A percentile compares a stretch with the other conserved stretches of the same genome.
Evolutionary conservation across 2,113 vertebrate species (phyloP).

Genomic region (Ptilorrhoa leucosticta): DNA sequence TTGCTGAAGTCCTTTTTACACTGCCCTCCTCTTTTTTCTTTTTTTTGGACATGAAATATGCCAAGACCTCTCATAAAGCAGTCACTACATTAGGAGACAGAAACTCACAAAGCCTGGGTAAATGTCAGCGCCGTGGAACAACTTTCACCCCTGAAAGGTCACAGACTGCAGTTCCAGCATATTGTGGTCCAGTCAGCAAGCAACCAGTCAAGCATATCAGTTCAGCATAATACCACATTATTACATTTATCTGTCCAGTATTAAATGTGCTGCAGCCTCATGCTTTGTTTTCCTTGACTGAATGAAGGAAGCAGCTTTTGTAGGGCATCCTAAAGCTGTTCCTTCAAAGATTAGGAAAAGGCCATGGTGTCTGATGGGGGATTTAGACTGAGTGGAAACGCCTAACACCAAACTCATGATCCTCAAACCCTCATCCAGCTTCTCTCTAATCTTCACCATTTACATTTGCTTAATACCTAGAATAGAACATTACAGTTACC

Average conservation of each 20-base stretch:
- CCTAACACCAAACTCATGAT: not conserved
- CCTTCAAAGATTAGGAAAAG: conserved; percentile 21
- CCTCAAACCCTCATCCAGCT: not conserved
- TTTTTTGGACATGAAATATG: not conserved
- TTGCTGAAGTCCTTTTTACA: not conserved
- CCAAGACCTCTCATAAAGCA: not conserved
- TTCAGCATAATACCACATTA: conserved; percentile 39
- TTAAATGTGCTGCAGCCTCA: not conserved
- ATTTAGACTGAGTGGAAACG: not conserved
- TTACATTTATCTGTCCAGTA: conserved; percentile 14
- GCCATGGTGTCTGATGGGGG: not conserved
- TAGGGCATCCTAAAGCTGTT: not conserved
- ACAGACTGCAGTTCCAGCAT: not conserved
- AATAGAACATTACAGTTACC: not conserved
- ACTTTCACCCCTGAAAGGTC: conserved; percentile 37
- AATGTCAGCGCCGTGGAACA: not conserved
- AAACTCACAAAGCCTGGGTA: conserved; percentile 49
- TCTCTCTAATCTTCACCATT: not conserved
- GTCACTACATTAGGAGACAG: not conserved
- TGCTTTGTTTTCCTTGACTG: conserved; percentile 16
- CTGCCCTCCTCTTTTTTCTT: not conserved
- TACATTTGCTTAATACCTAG: not conserved
- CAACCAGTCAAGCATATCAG: not conserved
- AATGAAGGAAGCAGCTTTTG: not conserved
- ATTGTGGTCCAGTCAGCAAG: not conserved